These are phyloP conservation scores for Periophthalmodon schlosseri DNA, from an alignment of 2,113 vertebrate species.

Conservation along the genomic window DNA sequence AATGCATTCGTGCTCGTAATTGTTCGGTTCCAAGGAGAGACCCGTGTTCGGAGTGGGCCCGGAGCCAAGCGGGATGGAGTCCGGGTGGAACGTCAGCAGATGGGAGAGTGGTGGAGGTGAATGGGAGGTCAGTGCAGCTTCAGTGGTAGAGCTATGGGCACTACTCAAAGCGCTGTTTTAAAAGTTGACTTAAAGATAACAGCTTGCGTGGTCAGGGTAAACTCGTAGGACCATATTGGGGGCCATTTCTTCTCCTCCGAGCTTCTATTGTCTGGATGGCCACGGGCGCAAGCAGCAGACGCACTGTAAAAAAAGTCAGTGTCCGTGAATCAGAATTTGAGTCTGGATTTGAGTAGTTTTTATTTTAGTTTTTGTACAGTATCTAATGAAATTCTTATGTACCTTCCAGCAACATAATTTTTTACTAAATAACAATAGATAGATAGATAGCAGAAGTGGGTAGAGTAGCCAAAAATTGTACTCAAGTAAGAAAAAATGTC, in stretches of 20 bases:
- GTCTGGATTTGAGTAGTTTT: too few species aligned
- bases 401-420: too few species aligned
- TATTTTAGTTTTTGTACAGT: too few species aligned
- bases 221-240: constrained; percentile 80
- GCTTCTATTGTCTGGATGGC: constrained; percentile 74
- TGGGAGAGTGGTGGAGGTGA: constrained; percentile 56
- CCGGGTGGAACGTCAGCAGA: constrained; percentile 75
- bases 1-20: constrained; percentile 52
- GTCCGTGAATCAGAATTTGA: too few species aligned
- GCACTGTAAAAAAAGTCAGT: constrained; percentile 6
- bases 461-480: too few species aligned
- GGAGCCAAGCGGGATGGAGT: constrained; percentile 73
- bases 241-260: constrained; percentile 45
- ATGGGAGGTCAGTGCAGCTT: constrained; percentile 64
- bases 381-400: too few species aligned
- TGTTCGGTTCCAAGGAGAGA: constrained; percentile 65
- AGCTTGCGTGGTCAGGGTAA: constrained; percentile 81
- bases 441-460: too few species aligned
- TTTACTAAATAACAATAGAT: too few species aligned
- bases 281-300: constrained; percentile 75
- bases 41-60: constrained; percentile 71
- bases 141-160: constrained; percentile 76
- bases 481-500: too few species aligned
- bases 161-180: constrained; percentile 78
- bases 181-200: constrained; percentile 81